Evolutionary conservation across 2,113 vertebrate species (phyloP), one percentile per base, ranked within the genome.

Genomic region (Danionella cerebrum): DNA sequence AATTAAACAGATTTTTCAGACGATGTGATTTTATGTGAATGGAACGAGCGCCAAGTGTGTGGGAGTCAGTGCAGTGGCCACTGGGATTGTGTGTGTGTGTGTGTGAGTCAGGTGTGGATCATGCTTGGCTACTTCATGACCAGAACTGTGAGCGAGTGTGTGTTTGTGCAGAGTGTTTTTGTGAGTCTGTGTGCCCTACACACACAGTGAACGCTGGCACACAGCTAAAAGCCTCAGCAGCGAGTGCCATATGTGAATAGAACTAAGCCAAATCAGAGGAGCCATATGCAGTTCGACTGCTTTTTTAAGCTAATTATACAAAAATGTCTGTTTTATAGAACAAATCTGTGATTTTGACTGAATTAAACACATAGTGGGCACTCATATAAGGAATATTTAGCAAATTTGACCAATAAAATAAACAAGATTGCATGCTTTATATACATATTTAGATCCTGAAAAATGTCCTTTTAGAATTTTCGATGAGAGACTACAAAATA

Each of bases 161-260:
- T 45, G 19, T 55, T 38, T 52, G 50, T 52, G 50, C 12, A 51
- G 27, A 14, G 50, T 52, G 50, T 52, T 29, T 52, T 29, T 58
- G 35, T 59, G 38, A n/a, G 25, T 59, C 22, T 59, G 24, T 60
- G 38, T n/a, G 10, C 11, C 35, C 48, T 48, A 47, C 48, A 39
- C 3, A 55, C 65, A 48, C 54, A 42, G 31, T 41, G 24, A 71
- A 62, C 21, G 33, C 70, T 72, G 63, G 63, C 70, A 72, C 54
- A 59, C 53, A 51, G 44, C 45, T 66, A 72, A 72, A 63, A 66
- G 63, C 70, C 51, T 72, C 70, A 66, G 70, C 63, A 51, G 70
- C 24, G 52, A 51, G 63, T 47, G 52, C 68, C 63, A 65, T 71
- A 71, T 71, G 69, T 27, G 52, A 69, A 41, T 41, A 55, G 63